Base-by-base conservation (phyloP, 2,113 vertebrate species). In the Albula glossodonta region DNA sequence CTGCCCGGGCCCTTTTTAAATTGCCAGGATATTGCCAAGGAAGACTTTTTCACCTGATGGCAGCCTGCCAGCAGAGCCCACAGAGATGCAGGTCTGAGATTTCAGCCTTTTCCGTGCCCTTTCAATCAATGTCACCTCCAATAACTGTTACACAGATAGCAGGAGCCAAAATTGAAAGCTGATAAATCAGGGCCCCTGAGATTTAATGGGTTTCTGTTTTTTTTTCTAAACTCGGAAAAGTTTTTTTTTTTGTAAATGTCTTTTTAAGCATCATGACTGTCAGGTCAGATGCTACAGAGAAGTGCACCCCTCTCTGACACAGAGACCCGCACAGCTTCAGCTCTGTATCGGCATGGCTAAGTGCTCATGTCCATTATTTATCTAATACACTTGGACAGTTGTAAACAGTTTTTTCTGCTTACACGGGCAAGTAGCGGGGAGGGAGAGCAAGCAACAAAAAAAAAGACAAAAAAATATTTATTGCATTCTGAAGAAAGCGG, bases 1-100 rank as follows among this genome's bases (percentile, higher is more conserved):
- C 51, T 84, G 87, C 70, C 83, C 52, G 53, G 22, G 79, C 85
- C 41, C 80, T 78, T 83, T 78, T 83, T 83, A 60, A 66, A 83
- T 83, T 60, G 81, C 60, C 56, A 63, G 84, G 17, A 49, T 78
- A 83, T 84, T 83, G 85, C 52, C 41, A 66, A 56, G 80, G 83
- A 88, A 84, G 78, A 77, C 25, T 88, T 82, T 74, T 86, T 88
- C 79, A 83, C 80, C 17, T 60, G 81, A 78, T 85, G 82, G 86
- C 85, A 51, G 66, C 63, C 50, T 19, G 22, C 82, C 80, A 82
- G 82, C 31, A 41, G 57, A 51, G 74, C 77, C 53, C 84, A n/a
- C 1, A 81, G 15, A 41, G 74, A 66, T 9, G 80, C 63, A 57
- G 60, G 57, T 78, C 80, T 78, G 66, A 53, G 50, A 84, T 81